Conservation (phyloP, 2,888 invertebrate species). For the Galerucella nymphaeae region DNA sequence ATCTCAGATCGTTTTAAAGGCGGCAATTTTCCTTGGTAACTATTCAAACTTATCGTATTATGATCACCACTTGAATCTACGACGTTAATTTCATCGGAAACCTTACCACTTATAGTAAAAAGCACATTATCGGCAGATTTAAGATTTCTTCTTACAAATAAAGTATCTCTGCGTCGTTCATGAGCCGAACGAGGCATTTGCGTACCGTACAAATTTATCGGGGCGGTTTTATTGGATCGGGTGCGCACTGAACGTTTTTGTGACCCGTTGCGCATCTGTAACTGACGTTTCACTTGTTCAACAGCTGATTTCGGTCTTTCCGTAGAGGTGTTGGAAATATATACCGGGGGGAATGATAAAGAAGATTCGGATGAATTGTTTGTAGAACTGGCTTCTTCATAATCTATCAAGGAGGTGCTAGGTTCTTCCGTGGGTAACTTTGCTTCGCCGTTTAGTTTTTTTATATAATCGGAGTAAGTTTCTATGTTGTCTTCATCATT, state of each 20-base stretch:
- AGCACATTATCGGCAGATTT: constrained; percentile 59
- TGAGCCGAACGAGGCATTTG: constrained; percentile 43
- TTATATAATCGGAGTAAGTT: constrained; percentile 59
- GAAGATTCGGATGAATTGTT: constrained; percentile 43
- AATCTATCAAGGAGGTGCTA: constrained; percentile 30
- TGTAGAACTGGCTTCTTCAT: constrained; percentile 28
- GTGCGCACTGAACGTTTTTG: constrained; percentile 49
- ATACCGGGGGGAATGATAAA: constrained; percentile 56
- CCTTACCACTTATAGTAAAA: constrained; percentile 46
- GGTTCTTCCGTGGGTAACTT: constrained; percentile 9
- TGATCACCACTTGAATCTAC: constrained; percentile 49
- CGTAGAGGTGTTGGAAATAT: constrained; percentile 45
- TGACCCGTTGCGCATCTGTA: constrained; percentile 52
- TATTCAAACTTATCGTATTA: constrained; percentile 32
- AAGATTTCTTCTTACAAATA: constrained; percentile 44
- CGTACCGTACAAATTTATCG: constrained; percentile 50
- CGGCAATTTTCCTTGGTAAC: constrained; percentile 25
- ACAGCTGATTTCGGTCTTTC: constrained; percentile 62
- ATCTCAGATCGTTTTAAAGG: constrained; percentile 33
- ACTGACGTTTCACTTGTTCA: constrained; percentile 60
- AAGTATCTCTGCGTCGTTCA: constrained; percentile 39
- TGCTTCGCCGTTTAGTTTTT: constrained; percentile 55
- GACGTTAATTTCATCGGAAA: constrained; percentile 46
- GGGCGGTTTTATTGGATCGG: constrained; percentile 60
- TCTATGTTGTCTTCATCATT: constrained; percentile 59